A percentile compares a stretch with the other conserved stretches of the same genome.
These are phyloP conservation scores for Philereme transversata DNA, from an alignment of 2,888 invertebrate species.

Conservation along the genomic window DNA sequence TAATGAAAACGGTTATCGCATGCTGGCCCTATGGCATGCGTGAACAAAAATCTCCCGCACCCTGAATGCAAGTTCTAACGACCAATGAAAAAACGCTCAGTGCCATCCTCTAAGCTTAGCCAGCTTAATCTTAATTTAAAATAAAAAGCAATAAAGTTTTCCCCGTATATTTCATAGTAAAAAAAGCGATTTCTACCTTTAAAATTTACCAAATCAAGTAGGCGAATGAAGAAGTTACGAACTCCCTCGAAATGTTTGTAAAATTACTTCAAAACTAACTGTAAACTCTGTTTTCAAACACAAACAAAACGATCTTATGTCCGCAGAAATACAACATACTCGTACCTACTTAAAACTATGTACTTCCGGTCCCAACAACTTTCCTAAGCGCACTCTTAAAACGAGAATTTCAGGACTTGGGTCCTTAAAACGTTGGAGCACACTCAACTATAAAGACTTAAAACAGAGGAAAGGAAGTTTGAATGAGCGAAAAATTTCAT, in stretches of 20 bases:
- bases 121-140: too few relatives aligned
- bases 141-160: too few relatives aligned
- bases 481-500: conserved; percentile 8
- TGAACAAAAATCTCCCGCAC: too few relatives aligned
- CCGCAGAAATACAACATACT: neutral
- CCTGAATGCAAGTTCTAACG: too few relatives aligned
- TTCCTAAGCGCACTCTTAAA: conserved; percentile 3
- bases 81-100: too few relatives aligned
- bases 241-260: neutral
- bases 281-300: conserved; percentile 3
- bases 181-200: too few relatives aligned
- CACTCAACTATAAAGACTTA: conserved; percentile 9
- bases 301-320: neutral
- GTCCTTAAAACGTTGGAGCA: conserved; percentile 8
- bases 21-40: too few relatives aligned
- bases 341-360: conserved; percentile 1
- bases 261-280: conserved; percentile 1
- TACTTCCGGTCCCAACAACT: neutral
- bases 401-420: conserved; percentile 4
- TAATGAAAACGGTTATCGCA: too few relatives aligned
- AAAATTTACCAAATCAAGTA: too few relatives aligned
- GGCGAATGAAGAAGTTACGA: too few relatives aligned
- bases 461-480: conserved; percentile 10
- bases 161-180: too few relatives aligned
- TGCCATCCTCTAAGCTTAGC: too few relatives aligned